Base-by-base conservation (phyloP, 2,113 vertebrate genomes). In the Monopterus albus region DNA sequence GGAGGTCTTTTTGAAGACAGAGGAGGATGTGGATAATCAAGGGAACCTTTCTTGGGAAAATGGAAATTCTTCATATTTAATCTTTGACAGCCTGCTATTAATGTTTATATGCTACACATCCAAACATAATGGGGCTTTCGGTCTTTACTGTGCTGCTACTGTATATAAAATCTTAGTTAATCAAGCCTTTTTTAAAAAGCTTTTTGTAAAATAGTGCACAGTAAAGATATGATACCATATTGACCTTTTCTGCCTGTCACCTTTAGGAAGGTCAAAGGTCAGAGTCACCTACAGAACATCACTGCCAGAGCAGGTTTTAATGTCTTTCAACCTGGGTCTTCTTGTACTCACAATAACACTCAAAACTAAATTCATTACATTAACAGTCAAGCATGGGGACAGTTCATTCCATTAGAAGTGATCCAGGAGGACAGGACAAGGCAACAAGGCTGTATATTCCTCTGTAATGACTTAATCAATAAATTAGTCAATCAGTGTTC, bases 401-500 rank as follows among this genome's bases (percentile, higher is more conserved):
- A 74, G 14, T 45, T 13, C n/a, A 21, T 28, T 70, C 38, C 10
- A 67, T 76, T 18, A 33, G 5, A 21, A 47, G 52, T 61, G 21
- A 75, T 47, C 21, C 10, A n/a, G 18, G 4, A 55, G 21, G 12
- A 35, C 45, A 26, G 28, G 55, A 57, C 50, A 23, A 25, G 7
- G 17, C 8, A 6, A 29, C n/a, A 43, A 4, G 55, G 38, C 38
- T 33, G 25, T 17, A 56, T 51, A 58, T 51, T 36, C 42, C 5
- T 33, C 46, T 52, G 7, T 59, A 60, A 43, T 53, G 35, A 50
- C 50, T 56, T 21, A 53, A 87, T 84, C 52, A 81, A 79, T 83
- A 60, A 61, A 72, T 52, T 11, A 53, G 35, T 10, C 52, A 73
- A 59, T 81, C 50, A 55, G 29, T 55, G 6, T n/a, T 51, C 13